Conservation (phyloP, 2,113 vertebrate species). For the Brienomyrus brachyistius region DNA sequence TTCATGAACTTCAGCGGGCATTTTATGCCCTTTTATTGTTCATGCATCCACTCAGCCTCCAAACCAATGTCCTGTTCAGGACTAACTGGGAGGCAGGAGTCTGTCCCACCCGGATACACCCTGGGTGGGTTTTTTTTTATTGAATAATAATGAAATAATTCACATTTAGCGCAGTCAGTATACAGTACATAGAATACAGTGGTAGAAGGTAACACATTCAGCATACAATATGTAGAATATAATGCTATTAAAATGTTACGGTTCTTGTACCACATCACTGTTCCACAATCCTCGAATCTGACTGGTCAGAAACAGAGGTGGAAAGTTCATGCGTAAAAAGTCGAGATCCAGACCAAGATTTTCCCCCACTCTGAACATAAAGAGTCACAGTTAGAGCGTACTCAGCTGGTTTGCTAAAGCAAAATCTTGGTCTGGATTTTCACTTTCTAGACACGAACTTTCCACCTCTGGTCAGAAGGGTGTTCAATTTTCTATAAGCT, state of each 20-base stretch:
- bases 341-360: no score
- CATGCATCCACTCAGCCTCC: neutral
- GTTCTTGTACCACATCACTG: neutral
- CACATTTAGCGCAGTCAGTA: neutral
- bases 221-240: neutral
- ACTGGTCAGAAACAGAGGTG: neutral
- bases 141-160: neutral
- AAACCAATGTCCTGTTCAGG: neutral
- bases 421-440: no score
- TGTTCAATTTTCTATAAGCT: neutral
- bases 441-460: no score
- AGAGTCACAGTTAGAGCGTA: no score
- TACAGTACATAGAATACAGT: neutral
- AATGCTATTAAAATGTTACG: neutral
- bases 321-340: no score
- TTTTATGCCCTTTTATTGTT: neutral
- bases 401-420: no score
- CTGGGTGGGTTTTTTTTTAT: neutral
- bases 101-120: neutral
- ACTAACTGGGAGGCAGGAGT: neutral
- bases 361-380: no score
- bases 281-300: neutral
- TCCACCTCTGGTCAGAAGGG: neutral
- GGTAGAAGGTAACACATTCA: neutral
- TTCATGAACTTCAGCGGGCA: neutral